These are phyloP conservation scores for Leptinotarsa rubiginosa DNA, from an alignment of 2,888 invertebrate species.

Conservation along the genomic window DNA sequence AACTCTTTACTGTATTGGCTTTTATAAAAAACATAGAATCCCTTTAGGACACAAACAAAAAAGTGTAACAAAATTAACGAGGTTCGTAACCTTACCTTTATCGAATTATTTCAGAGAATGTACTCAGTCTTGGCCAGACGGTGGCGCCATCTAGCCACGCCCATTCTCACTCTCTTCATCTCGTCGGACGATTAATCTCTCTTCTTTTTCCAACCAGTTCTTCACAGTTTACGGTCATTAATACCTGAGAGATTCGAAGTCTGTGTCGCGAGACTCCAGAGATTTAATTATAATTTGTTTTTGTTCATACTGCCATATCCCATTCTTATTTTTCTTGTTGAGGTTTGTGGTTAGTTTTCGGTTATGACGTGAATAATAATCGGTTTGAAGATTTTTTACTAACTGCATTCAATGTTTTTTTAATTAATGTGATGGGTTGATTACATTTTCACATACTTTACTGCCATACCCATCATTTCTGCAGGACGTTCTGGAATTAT, in stretches of 20 bases:
- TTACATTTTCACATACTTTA: neutral
- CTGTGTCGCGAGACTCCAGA: conserved; percentile 42
- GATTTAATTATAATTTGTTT: conserved; percentile 60
- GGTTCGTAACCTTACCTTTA: conserved; percentile 43
- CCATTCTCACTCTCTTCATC: conserved; percentile 51
- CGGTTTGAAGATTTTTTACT: conserved; percentile 19
- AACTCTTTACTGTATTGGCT: too few relatives aligned
- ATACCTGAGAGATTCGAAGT: conserved; percentile 30
- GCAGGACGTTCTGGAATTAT: too few relatives aligned
- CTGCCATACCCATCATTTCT: too few relatives aligned
- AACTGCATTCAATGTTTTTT: conserved; percentile 12
- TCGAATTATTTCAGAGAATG: conserved; percentile 45
- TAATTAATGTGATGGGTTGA: conserved; percentile 21
- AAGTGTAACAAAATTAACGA: conserved; percentile 37
- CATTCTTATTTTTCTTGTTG: conserved; percentile 46
- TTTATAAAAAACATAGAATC: neutral
- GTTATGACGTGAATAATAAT: conserved; percentile 34
- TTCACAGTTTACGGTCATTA: conserved; percentile 37
- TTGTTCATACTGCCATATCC: conserved; percentile 48
- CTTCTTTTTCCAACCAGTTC: conserved; percentile 39
- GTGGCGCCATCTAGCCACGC: conserved; percentile 62
- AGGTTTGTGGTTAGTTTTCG: conserved; percentile 36
- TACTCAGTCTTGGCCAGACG: conserved; percentile 36
- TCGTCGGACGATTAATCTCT: conserved; percentile 38
- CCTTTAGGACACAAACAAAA: conserved; percentile 1